These are phyloP conservation scores for Holacanthella duospinosa DNA, from an alignment of 2,888 invertebrate species.

Conservation along the genomic window DNA sequence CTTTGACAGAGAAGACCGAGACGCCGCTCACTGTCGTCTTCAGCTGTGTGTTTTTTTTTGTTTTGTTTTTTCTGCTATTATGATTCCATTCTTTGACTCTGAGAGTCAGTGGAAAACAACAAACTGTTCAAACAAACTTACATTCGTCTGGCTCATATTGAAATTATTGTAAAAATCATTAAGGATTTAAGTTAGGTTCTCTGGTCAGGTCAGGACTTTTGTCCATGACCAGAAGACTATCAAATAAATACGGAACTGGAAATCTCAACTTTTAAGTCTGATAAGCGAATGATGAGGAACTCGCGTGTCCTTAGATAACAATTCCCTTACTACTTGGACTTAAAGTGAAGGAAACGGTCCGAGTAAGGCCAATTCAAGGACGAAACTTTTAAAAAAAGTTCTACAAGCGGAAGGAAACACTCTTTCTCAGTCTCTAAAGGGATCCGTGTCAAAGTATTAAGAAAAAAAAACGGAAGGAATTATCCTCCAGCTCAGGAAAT, in stretches of 20 bases:
- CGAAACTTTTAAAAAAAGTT: background rate
- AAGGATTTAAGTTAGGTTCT: background rate
- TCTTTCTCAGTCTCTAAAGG: too few species aligned
- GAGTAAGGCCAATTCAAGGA: background rate
- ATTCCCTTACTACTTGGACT: background rate
- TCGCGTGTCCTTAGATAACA: conserved; percentile 5
- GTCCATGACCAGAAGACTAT: background rate
- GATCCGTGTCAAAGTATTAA: background rate
- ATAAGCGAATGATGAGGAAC: conserved; percentile 11
- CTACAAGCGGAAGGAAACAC: background rate
- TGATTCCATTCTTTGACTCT: too few species aligned
- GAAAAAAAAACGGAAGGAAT: conserved; percentile 2
- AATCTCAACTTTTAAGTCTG: background rate
- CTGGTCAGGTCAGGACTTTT: too few species aligned
- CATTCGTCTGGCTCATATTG: too few species aligned
- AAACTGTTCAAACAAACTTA: too few species aligned
- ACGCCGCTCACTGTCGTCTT: too few species aligned
- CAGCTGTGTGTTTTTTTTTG: too few species aligned
- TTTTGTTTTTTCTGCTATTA: too few species aligned
- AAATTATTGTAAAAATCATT: background rate
- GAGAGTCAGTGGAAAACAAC: too few species aligned
- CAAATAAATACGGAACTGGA: conserved; percentile 4
- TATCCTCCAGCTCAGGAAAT: background rate
- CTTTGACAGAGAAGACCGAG: too few species aligned
- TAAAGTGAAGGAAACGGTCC: background rate